Percentiles rank a stretch among this genome's conserved stretches.
Evolutionary conservation across 2,113 vertebrate species (phyloP).

Genomic region (Corythornis cristatus): DNA sequence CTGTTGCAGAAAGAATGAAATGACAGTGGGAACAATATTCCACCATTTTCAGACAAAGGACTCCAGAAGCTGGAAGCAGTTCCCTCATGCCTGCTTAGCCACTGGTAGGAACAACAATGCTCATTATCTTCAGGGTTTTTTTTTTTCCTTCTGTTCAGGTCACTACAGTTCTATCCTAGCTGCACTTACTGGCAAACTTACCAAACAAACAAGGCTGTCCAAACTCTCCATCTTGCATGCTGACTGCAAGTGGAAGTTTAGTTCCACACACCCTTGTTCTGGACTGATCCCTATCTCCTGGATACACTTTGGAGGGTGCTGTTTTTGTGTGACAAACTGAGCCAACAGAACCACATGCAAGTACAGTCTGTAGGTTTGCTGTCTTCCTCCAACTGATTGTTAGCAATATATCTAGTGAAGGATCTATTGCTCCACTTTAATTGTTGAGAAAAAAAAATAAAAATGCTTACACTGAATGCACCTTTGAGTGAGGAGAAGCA

Average conservation of each 20-base stretch:
- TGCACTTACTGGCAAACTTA: slow-evolving; percentile 43
- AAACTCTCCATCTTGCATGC: neutral
- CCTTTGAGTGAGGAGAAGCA: neutral
- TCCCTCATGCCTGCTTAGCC: neutral
- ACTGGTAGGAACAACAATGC: neutral
- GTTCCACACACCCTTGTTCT: slow-evolving; percentile 29
- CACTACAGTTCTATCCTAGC: neutral
- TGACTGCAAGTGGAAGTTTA: slow-evolving; percentile 45
- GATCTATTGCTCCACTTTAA: neutral
- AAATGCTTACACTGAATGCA: neutral
- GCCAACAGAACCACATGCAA: neutral
- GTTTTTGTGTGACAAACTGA: neutral
- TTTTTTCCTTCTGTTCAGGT: neutral
- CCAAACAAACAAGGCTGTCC: slow-evolving; percentile 55
- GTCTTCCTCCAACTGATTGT: neutral
- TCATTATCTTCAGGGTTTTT: slow-evolving; percentile 17
- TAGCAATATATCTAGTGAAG: neutral
- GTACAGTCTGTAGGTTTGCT: neutral
- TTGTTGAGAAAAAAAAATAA: neutral
- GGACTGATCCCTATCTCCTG: slow-evolving; percentile 31
- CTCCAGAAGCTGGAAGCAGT: neutral
- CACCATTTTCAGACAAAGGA: neutral
- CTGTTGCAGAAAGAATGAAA: neutral
- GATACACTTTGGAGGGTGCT: neutral
- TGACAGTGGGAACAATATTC: neutral